Conservation (phyloP, 2,113 vertebrate genomes). For the Nettapus auritus region DNA sequence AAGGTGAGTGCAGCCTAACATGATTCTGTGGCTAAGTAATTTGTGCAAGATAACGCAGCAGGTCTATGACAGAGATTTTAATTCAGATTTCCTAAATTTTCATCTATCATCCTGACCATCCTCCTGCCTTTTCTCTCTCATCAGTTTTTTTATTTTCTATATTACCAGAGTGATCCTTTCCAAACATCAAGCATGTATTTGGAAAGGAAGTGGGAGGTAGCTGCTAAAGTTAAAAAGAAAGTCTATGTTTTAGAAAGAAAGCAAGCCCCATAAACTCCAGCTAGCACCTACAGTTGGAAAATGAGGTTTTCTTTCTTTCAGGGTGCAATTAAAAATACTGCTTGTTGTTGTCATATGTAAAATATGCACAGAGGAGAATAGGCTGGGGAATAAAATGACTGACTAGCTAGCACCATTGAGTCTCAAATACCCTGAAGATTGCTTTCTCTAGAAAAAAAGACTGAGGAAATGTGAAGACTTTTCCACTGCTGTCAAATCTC, state of each 20-base stretch:
- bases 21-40: neutral
- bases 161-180: neutral
- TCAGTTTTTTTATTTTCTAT: too few relatives aligned
- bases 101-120: neutral
- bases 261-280: neutral
- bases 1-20: neutral
- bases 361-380: neutral
- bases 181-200: neutral
- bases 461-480: neutral
- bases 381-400: neutral
- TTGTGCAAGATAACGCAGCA: neutral
- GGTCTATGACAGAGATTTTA: neutral
- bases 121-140: neutral
- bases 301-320: slow-evolving; percentile 4
- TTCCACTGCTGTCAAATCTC: neutral
- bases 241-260: neutral
- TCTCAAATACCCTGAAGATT: neutral
- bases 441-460: neutral
- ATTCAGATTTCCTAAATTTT: neutral
- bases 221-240: neutral
- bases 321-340: neutral
- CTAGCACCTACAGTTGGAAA: neutral
- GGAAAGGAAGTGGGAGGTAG: slow-evolving; percentile 11
- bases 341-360: neutral
- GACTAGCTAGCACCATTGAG: neutral